Evolutionary conservation across 2,888 invertebrate genomes (phyloP), one percentile per base, ranked within the genome.

Genomic region (Ormyrus pomaceus): DNA sequence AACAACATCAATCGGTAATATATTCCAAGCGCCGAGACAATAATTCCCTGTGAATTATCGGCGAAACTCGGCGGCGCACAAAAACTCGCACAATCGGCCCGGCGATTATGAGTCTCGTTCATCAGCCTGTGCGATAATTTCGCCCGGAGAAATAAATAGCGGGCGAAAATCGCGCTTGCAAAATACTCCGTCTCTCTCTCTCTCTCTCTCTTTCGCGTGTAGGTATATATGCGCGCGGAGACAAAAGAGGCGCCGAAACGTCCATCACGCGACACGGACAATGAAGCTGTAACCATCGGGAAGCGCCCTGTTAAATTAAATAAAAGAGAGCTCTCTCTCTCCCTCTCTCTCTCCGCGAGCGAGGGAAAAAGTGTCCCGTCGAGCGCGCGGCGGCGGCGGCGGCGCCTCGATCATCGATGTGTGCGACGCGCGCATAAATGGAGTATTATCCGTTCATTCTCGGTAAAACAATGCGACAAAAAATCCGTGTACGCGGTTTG

Each of bases 401-500:
- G 13, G 70, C 58, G 71, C 51, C n/a, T 72, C 61, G 53, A 72
- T 72, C 61, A 71, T 71, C 72, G 34, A 34, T 4, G 34, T 34
- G 34, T 34, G 70, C 13, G 45, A 7, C 48, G 55, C 10, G 51
- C 64, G 11, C 53, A 74, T 46, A 64, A 74, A 74, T 74, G 73
- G 56, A 64, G 73, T 58, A 74, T 74, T 74, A 58, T 74, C 51
- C 51, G 34, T 45, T 51, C 58, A 70, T 70, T 59, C 70, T 48
- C 45, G 53, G 19, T 5, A 64, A 72, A 56, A 55, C 45, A 65
- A 56, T 65, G 82, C 9, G 56, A 56, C 48, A 61, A 65, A 55
- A 65, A 64, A 64, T 82, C 83, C 80, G 10, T 34, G 8, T 7
- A 34, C 83, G 82, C 83, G 75, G 83, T 59, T 59, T 59, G 11